Evolutionary conservation across 1,140 invertebrate species (phyloP).

Genomic region (Bradynema listronoti): DNA sequence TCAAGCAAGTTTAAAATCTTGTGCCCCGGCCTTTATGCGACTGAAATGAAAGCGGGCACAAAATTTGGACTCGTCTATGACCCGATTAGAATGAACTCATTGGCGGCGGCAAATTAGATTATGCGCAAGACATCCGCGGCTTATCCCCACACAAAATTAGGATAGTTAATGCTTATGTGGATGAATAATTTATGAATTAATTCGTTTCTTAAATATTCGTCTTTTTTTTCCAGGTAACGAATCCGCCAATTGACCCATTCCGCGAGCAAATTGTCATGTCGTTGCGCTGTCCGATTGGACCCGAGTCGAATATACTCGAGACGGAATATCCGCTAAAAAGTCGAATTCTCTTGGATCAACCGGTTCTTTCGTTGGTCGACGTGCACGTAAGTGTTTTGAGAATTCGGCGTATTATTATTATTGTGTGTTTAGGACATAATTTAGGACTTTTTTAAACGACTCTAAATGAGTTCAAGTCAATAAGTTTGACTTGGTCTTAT

Average conservation of each 20-base stretch:
- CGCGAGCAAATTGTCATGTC: conserved; percentile 98
- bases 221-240: conserved; percentile 73
- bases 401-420: not conserved
- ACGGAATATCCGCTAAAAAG: conserved; percentile 81
- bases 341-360: conserved; percentile 83
- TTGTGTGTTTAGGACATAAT: conserved; percentile 64
- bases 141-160: not conserved
- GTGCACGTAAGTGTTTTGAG: conserved; percentile 76
- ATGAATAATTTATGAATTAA: conserved; percentile 3
- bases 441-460: conserved; percentile 6
- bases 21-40: too few species aligned
- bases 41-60: too few species aligned
- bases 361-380: conserved; percentile 83
- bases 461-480: not conserved
- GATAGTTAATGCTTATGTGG: not conserved
- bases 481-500: not conserved
- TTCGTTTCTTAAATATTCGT: too few species aligned
- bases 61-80: too few species aligned
- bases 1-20: too few species aligned
- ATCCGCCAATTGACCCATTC: conserved; percentile 99
- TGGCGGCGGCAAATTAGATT: too few species aligned
- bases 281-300: conserved; percentile 68
- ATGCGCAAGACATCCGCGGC: too few species aligned
- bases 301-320: conserved; percentile 86
- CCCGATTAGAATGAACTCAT: too few species aligned